Base-by-base conservation (phyloP, 2,797 vertebrate species). In the Poeciliopsis infans region DNA sequence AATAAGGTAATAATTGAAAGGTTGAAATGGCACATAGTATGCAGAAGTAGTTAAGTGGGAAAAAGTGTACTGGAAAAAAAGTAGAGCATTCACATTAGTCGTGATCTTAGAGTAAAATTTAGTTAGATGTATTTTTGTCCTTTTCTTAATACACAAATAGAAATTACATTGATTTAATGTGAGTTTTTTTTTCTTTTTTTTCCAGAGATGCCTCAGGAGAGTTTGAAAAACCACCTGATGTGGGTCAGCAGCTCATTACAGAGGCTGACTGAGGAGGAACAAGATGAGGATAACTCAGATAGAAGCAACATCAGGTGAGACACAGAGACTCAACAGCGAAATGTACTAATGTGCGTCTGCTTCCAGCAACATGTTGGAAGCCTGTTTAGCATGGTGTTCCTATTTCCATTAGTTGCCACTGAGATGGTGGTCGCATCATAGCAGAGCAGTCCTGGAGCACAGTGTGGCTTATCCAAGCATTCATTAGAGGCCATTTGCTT, bases 231-330 rank as follows among this genome's bases (percentile, higher is more conserved):
- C 80, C 96, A 96, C 89, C 86, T 96, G 79, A 88, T 82, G 88
- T 95, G 94, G 94, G 90, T 96, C 83, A 92, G 86, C 46, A 55
- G 83, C 83, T 94, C 91, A 82, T 91, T 96, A 85, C 94, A 90
- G 87, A 90, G 79, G 80, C 83, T 95, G 86, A 87, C 88, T 33
- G 91, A 94, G 85, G 92, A 93, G 51, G 90, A 91, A 77, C 89
- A 75, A 7, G 53, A 94, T 82, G 91, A 91, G 74, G 82, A 75
- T 77, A 90, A 80, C 5, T 74, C 46, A 79, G 87, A 83, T 71
- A 31, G 75, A 79, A 74, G 81, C 18, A 82, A 83, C 85, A 70
- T 15, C 82, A 89, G 92, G 93, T 95, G 74, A 90, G 91, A 82
- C 82, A 78, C 79, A 81, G 76, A 85, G 61, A 49, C 74, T 80